Conservation (phyloP, 1,140 invertebrate genomes). For the Drosophila setifemur region DNA sequence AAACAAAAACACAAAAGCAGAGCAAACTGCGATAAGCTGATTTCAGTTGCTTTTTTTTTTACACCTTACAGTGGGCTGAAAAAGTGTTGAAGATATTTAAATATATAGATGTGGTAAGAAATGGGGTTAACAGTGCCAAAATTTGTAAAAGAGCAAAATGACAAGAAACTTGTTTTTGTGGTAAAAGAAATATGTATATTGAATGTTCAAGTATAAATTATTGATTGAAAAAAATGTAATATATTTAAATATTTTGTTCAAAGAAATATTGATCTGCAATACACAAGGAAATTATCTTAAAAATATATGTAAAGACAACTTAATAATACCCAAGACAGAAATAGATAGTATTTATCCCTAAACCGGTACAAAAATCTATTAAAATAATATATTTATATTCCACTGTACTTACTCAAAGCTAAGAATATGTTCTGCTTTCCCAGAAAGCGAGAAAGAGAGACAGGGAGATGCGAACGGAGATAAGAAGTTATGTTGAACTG, state of each 20-base stretch:
- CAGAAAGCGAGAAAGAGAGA: neutral
- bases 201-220: too few species aligned
- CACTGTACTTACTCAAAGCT: neutral
- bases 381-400: neutral
- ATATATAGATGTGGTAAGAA: neutral
- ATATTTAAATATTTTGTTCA: too few species aligned
- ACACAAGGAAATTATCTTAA: neutral
- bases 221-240: neutral
- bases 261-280: neutral
- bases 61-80: slow-evolving; percentile 4
- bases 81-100: neutral
- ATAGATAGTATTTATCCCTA: too few species aligned
- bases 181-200: too few species aligned
- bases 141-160: neutral
- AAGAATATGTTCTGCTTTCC: neutral
- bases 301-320: neutral
- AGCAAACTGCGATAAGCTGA: slow-evolving; percentile 27
- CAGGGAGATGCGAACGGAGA: neutral
- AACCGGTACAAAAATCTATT: neutral
- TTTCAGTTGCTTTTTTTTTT: slow-evolving; percentile 7
- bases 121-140: too few species aligned
- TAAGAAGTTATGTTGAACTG: neutral
- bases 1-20: neutral
- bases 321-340: too few species aligned
- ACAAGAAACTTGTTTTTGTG: neutral